Percentiles rank a stretch among this genome's conserved stretches.
Conservation (phyloP, 1,140 invertebrate genomes). For the Pseudomyrmex pallidus region DNA sequence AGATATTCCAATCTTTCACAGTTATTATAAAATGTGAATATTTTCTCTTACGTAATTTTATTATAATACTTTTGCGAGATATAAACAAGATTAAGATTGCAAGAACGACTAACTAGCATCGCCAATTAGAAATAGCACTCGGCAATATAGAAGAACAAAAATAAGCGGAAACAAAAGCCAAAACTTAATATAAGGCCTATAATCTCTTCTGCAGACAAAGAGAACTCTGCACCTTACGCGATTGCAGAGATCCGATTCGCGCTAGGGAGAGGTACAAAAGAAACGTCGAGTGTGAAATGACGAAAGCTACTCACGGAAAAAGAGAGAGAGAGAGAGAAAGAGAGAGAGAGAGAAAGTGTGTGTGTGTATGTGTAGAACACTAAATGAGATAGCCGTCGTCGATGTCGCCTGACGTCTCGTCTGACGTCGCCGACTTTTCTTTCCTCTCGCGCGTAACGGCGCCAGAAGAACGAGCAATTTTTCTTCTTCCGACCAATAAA, state of each 20-base stretch:
- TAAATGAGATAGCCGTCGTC: slow-evolving; percentile 61
- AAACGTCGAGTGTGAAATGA: slow-evolving; percentile 39
- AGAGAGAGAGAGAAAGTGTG: slow-evolving; percentile 33
- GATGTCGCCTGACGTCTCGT: slow-evolving; percentile 34
- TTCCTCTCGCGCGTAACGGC: slow-evolving; percentile 35
- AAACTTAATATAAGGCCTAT: background rate
- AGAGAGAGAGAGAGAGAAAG: slow-evolving; percentile 43
- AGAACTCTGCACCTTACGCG: slow-evolving; percentile 31
- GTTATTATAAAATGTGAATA: background rate
- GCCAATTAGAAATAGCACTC: background rate
- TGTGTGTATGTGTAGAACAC: slow-evolving; percentile 3
- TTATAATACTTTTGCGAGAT: background rate
- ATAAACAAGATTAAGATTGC: background rate
- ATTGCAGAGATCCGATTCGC: background rate
- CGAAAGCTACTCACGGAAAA: slow-evolving; percentile 23
- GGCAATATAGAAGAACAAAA: background rate
- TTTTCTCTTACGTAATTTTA: too few species aligned
- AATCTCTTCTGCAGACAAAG: slow-evolving; percentile 8
- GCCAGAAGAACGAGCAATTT: slow-evolving; percentile 62
- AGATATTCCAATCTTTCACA: background rate
- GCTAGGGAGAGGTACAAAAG: slow-evolving; percentile 24
- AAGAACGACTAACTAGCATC: background rate
- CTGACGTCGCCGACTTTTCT: slow-evolving; percentile 47
- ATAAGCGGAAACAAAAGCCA: slow-evolving; percentile 3
- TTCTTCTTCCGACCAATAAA: slow-evolving; percentile 67